These are phyloP conservation scores for Ailurus styani DNA, from an alignment of 2,113 vertebrate species.

Conservation along the genomic window DNA sequence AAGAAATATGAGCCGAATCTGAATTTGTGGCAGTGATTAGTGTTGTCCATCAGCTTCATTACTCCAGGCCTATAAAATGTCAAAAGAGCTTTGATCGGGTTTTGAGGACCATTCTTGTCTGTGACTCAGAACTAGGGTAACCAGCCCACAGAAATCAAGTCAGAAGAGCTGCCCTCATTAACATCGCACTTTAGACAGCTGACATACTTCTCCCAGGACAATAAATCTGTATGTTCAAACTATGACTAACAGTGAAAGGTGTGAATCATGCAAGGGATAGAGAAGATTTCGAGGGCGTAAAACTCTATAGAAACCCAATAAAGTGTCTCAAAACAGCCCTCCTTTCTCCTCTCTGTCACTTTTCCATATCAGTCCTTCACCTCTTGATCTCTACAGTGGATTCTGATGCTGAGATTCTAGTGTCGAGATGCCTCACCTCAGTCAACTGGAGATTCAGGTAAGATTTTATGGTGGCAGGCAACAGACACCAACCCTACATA, in stretches of 20 bases:
- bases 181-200: neutral
- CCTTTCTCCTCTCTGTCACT: neutral
- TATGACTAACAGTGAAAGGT: neutral
- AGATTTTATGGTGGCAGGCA: neutral
- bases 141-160: neutral
- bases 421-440: neutral
- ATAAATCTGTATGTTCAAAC: neutral
- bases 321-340: neutral
- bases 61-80: neutral
- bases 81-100: neutral
- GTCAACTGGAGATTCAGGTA: neutral
- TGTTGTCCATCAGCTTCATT: neutral
- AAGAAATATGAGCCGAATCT: neutral
- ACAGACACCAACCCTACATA: neutral
- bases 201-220: neutral
- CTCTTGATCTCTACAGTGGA: neutral
- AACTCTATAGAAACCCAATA: neutral
- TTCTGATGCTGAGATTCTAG: neutral
- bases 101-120: neutral
- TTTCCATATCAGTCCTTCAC: neutral
- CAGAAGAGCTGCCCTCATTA: neutral
- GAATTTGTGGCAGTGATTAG: neutral
- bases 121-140: neutral
- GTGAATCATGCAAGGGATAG: neutral
- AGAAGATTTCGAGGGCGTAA: neutral